phyloP scores from a whole-genome alignment of 1,140 invertebrate species.

The Cyclina sinensis region DNA sequence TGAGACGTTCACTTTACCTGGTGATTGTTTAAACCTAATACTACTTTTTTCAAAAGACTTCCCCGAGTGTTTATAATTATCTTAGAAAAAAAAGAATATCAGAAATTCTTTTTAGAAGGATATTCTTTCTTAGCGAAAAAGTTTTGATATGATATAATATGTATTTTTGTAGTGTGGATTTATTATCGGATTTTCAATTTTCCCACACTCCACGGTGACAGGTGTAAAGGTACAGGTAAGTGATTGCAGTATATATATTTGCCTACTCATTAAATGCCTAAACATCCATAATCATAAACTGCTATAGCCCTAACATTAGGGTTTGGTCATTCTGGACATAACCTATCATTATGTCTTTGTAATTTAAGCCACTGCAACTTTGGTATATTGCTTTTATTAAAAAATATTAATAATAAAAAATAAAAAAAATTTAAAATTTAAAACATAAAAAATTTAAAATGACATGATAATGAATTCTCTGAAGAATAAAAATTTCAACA shows the following conservation, averaged over 20 bases:
- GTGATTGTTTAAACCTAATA: constrained; percentile 18
- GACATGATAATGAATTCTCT: too few relatives aligned
- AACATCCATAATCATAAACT: not conserved
- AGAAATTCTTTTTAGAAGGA: not conserved
- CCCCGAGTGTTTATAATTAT: not conserved
- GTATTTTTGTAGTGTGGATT: not conserved
- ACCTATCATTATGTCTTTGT: too few relatives aligned
- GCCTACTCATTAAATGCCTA: constrained; percentile 39
- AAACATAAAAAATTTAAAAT: too few relatives aligned
- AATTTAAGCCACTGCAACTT: too few relatives aligned
- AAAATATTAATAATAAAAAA: too few relatives aligned
- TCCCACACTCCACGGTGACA: constrained; percentile 58
- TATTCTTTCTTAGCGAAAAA: not conserved
- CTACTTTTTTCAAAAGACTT: not conserved
- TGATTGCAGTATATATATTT: constrained; percentile 34
- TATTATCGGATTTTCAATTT: constrained; percentile 63
- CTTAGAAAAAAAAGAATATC: not conserved
- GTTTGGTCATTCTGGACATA: not conserved
- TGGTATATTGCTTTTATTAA: too few relatives aligned
- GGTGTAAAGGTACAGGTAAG: constrained; percentile 54
- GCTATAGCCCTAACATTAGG: constrained; percentile 15
- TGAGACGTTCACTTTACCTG: constrained; percentile 56
- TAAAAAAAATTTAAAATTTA: too few relatives aligned
- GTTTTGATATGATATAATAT: constrained; percentile 19
- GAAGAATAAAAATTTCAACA: too few relatives aligned